Conservation (phyloP, 2,797 vertebrate genomes). For the Nannoperca australis region DNA sequence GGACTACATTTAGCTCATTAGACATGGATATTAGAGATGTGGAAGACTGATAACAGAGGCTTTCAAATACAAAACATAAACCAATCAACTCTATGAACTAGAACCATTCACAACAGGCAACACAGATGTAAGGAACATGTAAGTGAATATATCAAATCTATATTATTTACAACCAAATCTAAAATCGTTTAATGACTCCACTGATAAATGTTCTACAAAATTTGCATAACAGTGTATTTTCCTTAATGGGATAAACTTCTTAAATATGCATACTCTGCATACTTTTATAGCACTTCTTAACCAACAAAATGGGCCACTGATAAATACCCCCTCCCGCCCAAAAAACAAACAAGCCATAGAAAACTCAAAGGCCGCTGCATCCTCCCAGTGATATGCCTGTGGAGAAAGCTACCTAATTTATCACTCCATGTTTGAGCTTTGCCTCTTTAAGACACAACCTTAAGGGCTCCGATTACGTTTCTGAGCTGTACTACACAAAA, state of each 20-base stretch:
- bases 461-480: constrained; percentile 23
- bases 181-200: constrained; percentile 58
- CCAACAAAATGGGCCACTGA: constrained; percentile 44
- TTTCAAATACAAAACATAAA: constrained; percentile 53
- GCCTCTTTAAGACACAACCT: constrained; percentile 73
- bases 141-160: constrained; percentile 73
- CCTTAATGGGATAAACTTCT: constrained; percentile 35
- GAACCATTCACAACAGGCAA: constrained; percentile 46
- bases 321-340: constrained; percentile 59
- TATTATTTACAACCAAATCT: constrained; percentile 80
- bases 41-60: constrained; percentile 37
- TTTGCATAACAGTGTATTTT: constrained; percentile 77
- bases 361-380: constrained; percentile 43
- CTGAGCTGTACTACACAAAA: constrained; percentile 43
- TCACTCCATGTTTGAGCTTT: constrained; percentile 45
- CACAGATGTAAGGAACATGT: constrained; percentile 44
- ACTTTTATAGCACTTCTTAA: constrained; percentile 29
- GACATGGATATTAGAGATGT: constrained; percentile 23
- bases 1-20: constrained; percentile 21
- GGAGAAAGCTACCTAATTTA: constrained; percentile 52
- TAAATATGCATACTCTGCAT: constrained; percentile 57
- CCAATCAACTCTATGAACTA: constrained; percentile 40
- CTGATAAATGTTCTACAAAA: constrained; percentile 68
- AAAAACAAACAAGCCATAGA: constrained; percentile 34
- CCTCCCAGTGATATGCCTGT: constrained; percentile 38